A percentile compares a stretch with the other conserved stretches of the same genome.
These are phyloP conservation scores for Aplysina aerophoba DNA, from an alignment of 37 sponge, comb jelly and placozoan species.

Conservation along the genomic window DNA sequence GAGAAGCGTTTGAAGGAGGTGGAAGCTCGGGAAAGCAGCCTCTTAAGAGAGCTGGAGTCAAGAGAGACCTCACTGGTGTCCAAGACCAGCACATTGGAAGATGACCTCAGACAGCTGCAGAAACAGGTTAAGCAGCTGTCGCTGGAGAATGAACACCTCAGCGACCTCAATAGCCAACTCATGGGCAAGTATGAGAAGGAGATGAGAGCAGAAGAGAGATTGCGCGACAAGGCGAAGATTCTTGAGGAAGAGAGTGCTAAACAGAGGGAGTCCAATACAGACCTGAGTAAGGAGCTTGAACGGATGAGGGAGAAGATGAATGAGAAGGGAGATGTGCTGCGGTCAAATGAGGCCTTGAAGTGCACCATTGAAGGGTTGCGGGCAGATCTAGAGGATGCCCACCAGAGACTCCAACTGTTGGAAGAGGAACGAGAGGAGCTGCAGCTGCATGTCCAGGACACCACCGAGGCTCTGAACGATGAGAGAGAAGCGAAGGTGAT, in stretches of 20 bases:
- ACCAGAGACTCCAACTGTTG: slow-evolving; percentile 47
- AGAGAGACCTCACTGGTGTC: slow-evolving; percentile 56
- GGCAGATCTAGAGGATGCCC: slow-evolving; percentile 39
- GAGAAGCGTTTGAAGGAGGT: slow-evolving; percentile 80
- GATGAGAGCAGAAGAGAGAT: slow-evolving; percentile 18
- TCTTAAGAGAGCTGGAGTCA: slow-evolving; percentile 74
- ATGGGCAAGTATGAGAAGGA: slow-evolving; percentile 58
- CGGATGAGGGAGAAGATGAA: slow-evolving; percentile 31
- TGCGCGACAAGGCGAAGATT: slow-evolving; percentile 26
- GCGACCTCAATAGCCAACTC: slow-evolving; percentile 48
- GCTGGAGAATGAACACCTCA: slow-evolving; percentile 56
- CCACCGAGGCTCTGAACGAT: slow-evolving; percentile 59
- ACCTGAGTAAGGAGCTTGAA: slow-evolving; percentile 48
- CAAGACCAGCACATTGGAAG: slow-evolving; percentile 52
- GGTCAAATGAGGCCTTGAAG: slow-evolving; percentile 27
- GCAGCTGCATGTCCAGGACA: slow-evolving; percentile 42
- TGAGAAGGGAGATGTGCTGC: slow-evolving; percentile 26
- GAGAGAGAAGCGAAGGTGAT: slow-evolving; percentile 70
- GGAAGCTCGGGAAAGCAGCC: slow-evolving; percentile 62
- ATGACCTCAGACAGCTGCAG: slow-evolving; percentile 61
- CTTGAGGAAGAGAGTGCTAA: slow-evolving; percentile 23
- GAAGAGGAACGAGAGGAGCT: slow-evolving; percentile 66
- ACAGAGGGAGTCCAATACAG: slow-evolving; percentile 1
- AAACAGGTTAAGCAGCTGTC: slow-evolving; percentile 63
- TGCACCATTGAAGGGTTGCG: slow-evolving; percentile 43